Evolutionary conservation across 2,797 vertebrate genomes (phyloP).

Genomic region (Pachyuromys duprasi): DNA sequence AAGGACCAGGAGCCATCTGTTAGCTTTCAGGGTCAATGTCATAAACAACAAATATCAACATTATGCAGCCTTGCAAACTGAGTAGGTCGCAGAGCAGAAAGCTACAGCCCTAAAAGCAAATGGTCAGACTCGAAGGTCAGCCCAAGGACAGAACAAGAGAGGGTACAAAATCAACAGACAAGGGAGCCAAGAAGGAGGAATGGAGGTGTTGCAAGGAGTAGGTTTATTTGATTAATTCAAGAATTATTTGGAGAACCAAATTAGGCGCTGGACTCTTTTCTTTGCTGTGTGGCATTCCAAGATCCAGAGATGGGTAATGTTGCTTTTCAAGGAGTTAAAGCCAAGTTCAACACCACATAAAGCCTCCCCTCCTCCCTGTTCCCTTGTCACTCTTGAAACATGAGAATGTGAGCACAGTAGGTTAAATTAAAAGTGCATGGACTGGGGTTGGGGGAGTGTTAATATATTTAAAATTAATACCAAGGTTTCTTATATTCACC

Average conservation of each 20-base stretch:
- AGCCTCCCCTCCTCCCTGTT: conserved; percentile 52
- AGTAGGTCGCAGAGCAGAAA: conserved; percentile 28
- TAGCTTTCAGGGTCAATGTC: neutral
- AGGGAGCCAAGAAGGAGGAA: neutral
- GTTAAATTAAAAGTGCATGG: conserved; percentile 75
- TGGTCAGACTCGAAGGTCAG: conserved; percentile 51
- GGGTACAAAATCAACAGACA: conserved; percentile 60
- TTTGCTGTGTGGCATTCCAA: conserved; percentile 51
- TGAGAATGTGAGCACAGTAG: conserved; percentile 57
- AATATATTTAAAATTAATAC: conserved; percentile 72
- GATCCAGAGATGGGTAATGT: conserved; percentile 69
- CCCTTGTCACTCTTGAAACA: conserved; percentile 69
- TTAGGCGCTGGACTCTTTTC: conserved; percentile 62
- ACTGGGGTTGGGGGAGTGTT: conserved; percentile 11
- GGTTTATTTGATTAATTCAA: conserved; percentile 76
- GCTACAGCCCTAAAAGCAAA: conserved; percentile 51
- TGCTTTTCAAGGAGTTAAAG: conserved; percentile 76
- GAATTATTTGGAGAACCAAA: conserved; percentile 75
- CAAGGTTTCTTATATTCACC: conserved; percentile 46
- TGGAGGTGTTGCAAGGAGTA: conserved; percentile 35
- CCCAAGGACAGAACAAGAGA: conserved; percentile 46
- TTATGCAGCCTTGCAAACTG: neutral
- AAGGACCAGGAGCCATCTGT: neutral
- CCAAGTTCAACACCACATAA: conserved; percentile 80
- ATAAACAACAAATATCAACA: neutral